Percentiles rank a stretch among this genome's conserved stretches.
phyloP scores from a whole-genome alignment of 2,888 invertebrate species.

The Melanostoma mellinum region DNA sequence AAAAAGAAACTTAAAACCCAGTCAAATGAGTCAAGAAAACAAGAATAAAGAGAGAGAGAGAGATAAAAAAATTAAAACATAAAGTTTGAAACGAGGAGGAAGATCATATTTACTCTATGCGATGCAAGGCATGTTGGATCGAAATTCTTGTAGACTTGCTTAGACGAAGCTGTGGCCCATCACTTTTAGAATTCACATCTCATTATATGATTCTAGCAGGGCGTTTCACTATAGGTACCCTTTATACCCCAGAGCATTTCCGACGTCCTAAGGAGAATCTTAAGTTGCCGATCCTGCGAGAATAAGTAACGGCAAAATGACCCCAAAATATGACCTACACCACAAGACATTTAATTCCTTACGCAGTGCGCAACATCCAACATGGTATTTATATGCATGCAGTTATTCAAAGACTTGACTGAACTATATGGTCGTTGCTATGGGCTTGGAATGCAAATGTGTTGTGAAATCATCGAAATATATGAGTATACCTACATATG shows the following conservation, averaged over 20 bases:
- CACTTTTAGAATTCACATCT: neutral
- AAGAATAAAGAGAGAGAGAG: neutral
- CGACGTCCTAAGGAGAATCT: neutral
- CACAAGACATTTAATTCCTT: constrained; percentile 18
- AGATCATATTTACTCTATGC: too few species aligned
- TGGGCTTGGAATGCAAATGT: constrained; percentile 39
- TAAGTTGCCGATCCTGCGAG: constrained; percentile 27
- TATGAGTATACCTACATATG: neutral
- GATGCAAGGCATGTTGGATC: neutral
- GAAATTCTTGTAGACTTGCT: neutral
- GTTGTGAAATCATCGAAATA: constrained; percentile 22
- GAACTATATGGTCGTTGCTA: constrained; percentile 25
- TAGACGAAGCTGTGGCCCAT: neutral
- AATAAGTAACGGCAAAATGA: constrained; percentile 50
- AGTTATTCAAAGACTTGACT: constrained; percentile 30
- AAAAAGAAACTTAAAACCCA: neutral
- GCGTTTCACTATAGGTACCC: too few species aligned
- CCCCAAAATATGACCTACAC: constrained; percentile 42
- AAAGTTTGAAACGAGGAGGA: neutral
- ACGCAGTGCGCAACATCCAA: constrained; percentile 32
- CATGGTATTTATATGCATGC: neutral
- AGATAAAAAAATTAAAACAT: neutral
- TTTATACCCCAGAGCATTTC: neutral
- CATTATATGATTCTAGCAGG: neutral
- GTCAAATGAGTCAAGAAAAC: neutral